phyloP scores from a whole-genome alignment of 2,797 vertebrate genomes.

The Petrocephalus sullivani region DNA sequence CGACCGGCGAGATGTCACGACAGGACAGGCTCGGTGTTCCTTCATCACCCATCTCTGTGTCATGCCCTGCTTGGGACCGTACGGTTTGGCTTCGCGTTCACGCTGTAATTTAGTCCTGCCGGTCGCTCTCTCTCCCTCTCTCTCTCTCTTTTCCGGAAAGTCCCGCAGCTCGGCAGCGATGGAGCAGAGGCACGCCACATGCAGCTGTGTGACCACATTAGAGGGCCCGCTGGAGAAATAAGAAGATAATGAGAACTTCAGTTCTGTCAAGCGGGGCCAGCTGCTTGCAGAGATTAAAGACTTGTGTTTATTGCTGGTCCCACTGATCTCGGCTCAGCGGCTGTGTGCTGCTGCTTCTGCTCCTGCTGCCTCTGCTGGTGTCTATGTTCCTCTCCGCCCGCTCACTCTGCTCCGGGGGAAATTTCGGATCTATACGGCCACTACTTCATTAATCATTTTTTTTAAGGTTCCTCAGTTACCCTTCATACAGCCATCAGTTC shows the following conservation, averaged over 20 bases:
- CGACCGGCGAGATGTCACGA: neutral
- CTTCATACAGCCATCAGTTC: neutral
- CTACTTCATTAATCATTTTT: neutral
- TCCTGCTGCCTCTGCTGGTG: neutral
- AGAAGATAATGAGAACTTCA: slow-evolving; percentile 52
- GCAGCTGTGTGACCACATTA: slow-evolving; percentile 96
- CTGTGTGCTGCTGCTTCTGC: neutral
- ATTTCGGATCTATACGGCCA: neutral
- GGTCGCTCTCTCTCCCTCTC: slow-evolving; percentile 20
- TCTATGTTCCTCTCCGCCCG: neutral
- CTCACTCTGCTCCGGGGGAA: neutral
- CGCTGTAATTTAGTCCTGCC: slow-evolving; percentile 34
- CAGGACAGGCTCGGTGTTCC: neutral
- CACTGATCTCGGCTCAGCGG: slow-evolving; percentile 31
- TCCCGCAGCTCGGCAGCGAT: slow-evolving; percentile 63
- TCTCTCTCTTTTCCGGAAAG: slow-evolving; percentile 67
- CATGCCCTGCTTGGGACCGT: slow-evolving; percentile 1
- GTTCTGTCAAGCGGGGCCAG: slow-evolving; percentile 42
- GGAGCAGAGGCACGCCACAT: slow-evolving; percentile 77
- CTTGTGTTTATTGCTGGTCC: slow-evolving; percentile 41
- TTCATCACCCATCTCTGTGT: neutral
- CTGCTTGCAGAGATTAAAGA: slow-evolving; percentile 49
- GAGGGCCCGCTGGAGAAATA: slow-evolving; percentile 58
- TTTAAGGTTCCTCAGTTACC: neutral
- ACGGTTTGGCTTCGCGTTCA: slow-evolving; percentile 31